Evolutionary conservation across 2,888 invertebrate genomes (phyloP), one percentile per base, ranked within the genome.

Genomic region (Melanargia galathea): DNA sequence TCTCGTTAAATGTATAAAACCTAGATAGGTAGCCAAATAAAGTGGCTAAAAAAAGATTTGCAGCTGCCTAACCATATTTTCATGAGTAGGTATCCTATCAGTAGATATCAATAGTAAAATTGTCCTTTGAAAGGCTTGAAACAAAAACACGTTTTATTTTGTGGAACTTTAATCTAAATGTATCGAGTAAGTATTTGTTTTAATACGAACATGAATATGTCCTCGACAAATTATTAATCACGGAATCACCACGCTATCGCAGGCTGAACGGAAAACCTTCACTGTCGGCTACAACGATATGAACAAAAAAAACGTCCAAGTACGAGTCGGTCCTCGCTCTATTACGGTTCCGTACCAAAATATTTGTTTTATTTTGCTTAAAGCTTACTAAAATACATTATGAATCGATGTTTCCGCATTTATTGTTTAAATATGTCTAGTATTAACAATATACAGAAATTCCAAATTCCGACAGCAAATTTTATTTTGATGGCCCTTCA

Each of bases 201-300:
- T 51, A 49, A 38, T 59, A 40, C 35, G 49, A 30, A 24, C 49
- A 26, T 48, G 11, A 38, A 45, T 52, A n/a, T 63, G 48, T 48
- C 40, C 58, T 65, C 57, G 43, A 35, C 55, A 62, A 57, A 61
- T 62, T 63, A 61, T 62, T 63, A 63, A 68, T 66, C 65, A 65
- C 61, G 58, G 49, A 51, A 56, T 61, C 55, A 59, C 52, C 65
- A 67, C 63, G 67, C 63, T 52, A 22, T 40, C 22, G 58, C 43
- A 45, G 55, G 58, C 63, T 65, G 65, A 61, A 49, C 67, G 65
- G 67, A 67, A 65, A 65, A 62, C 67, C 65, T 65, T 67, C 55
- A 63, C 46, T 40, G 51, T 33, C 43, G 48, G 45, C 22, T 51
- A 59, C 40, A 51, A 43, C 40, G 33, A 30, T 62, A 60, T 46